These are phyloP conservation scores for Rhombomys opimus DNA, from an alignment of 2,113 vertebrate species.

Conservation along the genomic window DNA sequence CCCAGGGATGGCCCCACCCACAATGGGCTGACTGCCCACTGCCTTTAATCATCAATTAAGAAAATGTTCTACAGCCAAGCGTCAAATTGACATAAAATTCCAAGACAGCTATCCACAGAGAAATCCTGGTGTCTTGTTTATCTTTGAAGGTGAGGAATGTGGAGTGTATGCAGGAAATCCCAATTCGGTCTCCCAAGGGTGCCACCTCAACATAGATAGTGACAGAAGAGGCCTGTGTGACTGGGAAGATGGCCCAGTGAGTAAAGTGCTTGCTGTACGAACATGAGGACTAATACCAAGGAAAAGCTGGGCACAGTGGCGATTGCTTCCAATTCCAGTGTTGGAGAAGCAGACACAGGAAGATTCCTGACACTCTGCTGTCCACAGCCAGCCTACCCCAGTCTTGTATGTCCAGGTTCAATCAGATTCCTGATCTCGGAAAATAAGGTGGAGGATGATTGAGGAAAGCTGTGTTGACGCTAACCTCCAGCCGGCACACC, in stretches of 20 bases:
- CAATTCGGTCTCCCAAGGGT: neutral
- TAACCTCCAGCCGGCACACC: neutral
- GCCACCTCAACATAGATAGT: neutral
- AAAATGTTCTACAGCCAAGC: too few relatives aligned
- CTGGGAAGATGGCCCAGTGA: too few relatives aligned
- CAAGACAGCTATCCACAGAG: conserved; percentile 63
- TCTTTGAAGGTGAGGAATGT: neutral
- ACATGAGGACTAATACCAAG: neutral
- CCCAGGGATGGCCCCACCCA: neutral
- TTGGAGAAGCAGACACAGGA: neutral
- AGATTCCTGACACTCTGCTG: neutral
- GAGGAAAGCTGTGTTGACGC: neutral
- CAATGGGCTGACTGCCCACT: neutral
- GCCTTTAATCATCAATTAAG: neutral
- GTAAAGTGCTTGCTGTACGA: neutral
- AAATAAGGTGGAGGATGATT: neutral
- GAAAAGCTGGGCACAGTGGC: neutral
- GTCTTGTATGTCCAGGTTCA: neutral
- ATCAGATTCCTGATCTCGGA: neutral
- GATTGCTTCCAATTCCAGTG: neutral
- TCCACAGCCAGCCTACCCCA: neutral
- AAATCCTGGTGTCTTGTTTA: conserved; percentile 73
- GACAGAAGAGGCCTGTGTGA: neutral
- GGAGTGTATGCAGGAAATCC: neutral
- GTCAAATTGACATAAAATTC: neutral